Conservation (phyloP, 2,113 vertebrate species). For the Calidris pygmaea region DNA sequence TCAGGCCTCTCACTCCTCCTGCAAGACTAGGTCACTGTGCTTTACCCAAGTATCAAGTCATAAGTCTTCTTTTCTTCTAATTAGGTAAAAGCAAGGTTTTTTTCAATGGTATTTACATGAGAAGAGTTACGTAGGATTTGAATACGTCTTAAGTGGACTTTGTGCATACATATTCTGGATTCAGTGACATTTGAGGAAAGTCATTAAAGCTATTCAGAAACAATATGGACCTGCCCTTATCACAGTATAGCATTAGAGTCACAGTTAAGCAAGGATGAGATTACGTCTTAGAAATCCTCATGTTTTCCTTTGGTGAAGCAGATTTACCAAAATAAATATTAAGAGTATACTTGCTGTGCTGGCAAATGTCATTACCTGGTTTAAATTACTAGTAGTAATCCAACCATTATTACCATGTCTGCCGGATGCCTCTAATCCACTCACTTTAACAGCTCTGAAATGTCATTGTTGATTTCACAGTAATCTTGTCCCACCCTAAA, state of each 20-base stretch:
- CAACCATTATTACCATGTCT: background rate
- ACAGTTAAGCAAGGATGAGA: background rate
- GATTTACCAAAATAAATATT: background rate
- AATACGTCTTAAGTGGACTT: background rate
- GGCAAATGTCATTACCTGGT: background rate
- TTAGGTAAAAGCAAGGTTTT: background rate
- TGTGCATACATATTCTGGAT: background rate
- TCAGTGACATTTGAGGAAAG: background rate
- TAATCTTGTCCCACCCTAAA: background rate
- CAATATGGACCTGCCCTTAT: background rate
- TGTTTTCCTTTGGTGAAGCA: background rate
- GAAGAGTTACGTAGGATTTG: background rate
- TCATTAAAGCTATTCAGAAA: background rate
- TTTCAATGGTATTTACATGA: background rate
- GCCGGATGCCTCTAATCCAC: background rate
- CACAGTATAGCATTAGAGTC: background rate
- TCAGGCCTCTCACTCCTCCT: background rate
- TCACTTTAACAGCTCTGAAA: background rate
- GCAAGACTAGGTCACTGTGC: background rate
- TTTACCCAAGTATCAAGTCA: background rate
- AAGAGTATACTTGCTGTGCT: background rate
- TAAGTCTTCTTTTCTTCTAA: background rate
- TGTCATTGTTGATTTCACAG: background rate
- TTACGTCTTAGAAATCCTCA: background rate
- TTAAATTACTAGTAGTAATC: constrained; percentile 11